Conservation (phyloP, 2,888 invertebrate genomes). For the Ischnus inquisitorius region DNA sequence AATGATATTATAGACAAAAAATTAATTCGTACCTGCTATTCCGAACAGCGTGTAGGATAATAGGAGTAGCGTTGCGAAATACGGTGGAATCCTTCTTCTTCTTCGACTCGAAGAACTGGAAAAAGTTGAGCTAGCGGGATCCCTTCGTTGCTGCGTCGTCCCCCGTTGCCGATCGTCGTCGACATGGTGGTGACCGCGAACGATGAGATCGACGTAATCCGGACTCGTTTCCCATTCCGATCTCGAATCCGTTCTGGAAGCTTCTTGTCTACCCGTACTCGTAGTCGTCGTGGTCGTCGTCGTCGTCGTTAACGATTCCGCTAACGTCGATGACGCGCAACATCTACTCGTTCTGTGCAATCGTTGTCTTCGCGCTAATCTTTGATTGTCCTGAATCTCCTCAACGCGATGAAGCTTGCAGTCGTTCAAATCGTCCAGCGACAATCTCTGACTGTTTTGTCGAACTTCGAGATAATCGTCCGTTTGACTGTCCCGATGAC, state of each 20-base stretch:
- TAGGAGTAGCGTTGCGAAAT: slow-evolving; percentile 84
- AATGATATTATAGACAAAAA: neutral
- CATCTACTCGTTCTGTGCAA: slow-evolving; percentile 10
- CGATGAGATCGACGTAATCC: slow-evolving; percentile 53
- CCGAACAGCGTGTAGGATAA: slow-evolving; percentile 84
- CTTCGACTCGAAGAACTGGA: slow-evolving; percentile 60
- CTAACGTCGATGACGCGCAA: slow-evolving; percentile 26
- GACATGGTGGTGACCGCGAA: slow-evolving; percentile 59
- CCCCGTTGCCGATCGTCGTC: slow-evolving; percentile 6
- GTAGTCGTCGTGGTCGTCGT: slow-evolving; percentile 61
- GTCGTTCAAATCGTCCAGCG: slow-evolving; percentile 15
- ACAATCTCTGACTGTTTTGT: slow-evolving; percentile 38
- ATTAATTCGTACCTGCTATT: slow-evolving; percentile 81
- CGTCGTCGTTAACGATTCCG: slow-evolving; percentile 52
- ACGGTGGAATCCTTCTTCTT: slow-evolving; percentile 82
- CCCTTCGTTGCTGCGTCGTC: slow-evolving; percentile 36
- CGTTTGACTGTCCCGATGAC: neutral
- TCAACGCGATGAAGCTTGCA: slow-evolving; percentile 26
- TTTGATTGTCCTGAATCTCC: slow-evolving; percentile 29
- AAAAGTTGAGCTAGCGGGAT: slow-evolving; percentile 45
- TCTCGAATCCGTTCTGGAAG: slow-evolving; percentile 4
- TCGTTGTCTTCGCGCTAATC: slow-evolving; percentile 34
- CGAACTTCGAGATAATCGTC: slow-evolving; percentile 2
- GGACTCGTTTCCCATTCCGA: slow-evolving; percentile 53
- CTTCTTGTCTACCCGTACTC: slow-evolving; percentile 11